Evolutionary conservation across 2,797 vertebrate genomes (phyloP), one percentile per base, ranked within the genome.

Genomic region (Hypotaenidia philippensis): DNA sequence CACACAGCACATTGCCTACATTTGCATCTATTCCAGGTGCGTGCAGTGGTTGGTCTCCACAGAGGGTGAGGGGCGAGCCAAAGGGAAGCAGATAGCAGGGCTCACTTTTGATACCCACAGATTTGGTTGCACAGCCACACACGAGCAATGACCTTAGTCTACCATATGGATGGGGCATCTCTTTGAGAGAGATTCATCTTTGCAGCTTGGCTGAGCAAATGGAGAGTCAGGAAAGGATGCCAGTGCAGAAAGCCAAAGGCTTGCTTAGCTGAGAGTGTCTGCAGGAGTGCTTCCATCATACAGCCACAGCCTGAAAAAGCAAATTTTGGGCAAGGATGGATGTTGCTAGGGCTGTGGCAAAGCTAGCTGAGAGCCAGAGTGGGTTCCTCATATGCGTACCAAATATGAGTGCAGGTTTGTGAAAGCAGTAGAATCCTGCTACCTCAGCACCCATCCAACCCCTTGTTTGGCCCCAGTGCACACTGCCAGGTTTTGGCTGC

Each of bases 1-100:
- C 77, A 84, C 69, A 68, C 1, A 66, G 44, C 9, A 45, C 10
- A 1, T 49, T 65, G 61, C 56, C 66, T 79, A 70, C 34, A 93
- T 92, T 77, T 79, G 71, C 57, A 41, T 87, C 66, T 83, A 3
- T 82, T 94, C 63, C 86, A 94, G 86, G 90, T 94, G 71, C 71
- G 8, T 49, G 64, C 82, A 47, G 7, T 38, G 74, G 70, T 70
- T 23, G 3, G 8, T 22, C 40, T 63, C 65, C 80, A 41, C 79
- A 66, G 53, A 26, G 18, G 70, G 18, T 22, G 56, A 63, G 32
- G 31, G 44, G 56, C 1, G 1, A 83, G 86, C 66, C 76, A 92
- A 71, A 78, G 45, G 64, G 80, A 91, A 85, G 44, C 40, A 78
- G 77, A 92, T 79, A 70, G 66, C 31, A 69, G 61, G 77, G 45